These are phyloP conservation scores for Rattus rattus DNA, from an alignment of 2,113 vertebrate genomes.

Conservation along the genomic window DNA sequence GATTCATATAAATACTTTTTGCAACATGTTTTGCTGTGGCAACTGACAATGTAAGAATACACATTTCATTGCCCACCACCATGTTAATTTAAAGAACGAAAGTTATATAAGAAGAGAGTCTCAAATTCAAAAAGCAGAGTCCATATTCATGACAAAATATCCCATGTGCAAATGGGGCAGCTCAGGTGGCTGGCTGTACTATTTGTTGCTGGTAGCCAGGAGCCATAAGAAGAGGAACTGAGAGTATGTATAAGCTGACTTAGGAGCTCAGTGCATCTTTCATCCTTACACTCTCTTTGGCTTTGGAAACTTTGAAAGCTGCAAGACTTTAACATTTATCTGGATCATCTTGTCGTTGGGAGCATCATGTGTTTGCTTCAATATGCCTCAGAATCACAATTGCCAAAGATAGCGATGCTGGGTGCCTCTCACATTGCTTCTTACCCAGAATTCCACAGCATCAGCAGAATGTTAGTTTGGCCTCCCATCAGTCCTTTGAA, in stretches of 20 bases:
- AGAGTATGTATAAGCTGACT: slow-evolving; percentile 50
- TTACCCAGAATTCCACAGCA: slow-evolving; percentile 64
- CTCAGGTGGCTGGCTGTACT: not conserved
- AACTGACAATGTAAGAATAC: not conserved
- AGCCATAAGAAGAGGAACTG: slow-evolving; percentile 40
- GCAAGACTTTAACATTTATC: slow-evolving; percentile 78
- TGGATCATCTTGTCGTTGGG: slow-evolving; percentile 78
- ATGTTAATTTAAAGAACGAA: slow-evolving; percentile 46
- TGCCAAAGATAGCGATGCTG: slow-evolving; percentile 68
- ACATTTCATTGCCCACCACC: slow-evolving; percentile 43
- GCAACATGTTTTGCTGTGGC: slow-evolving; percentile 17
- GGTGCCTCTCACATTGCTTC: slow-evolving; percentile 64
- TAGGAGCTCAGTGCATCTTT: slow-evolving; percentile 72
- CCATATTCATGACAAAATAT: not conserved
- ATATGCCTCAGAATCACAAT: slow-evolving; percentile 64
- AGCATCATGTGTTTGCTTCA: slow-evolving; percentile 70
- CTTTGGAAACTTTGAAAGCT: slow-evolving; percentile 77
- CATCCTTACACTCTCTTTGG: slow-evolving; percentile 72
- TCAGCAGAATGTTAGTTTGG: slow-evolving; percentile 42
- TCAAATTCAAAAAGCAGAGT: not conserved
- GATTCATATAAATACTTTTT: not conserved
- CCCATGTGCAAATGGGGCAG: not conserved
- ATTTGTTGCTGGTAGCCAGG: slow-evolving; percentile 37
- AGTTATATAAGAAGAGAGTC: slow-evolving; percentile 25
- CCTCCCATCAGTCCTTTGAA: slow-evolving; percentile 40